Percentiles rank a stretch among this genome's conserved stretches.
phyloP scores from a whole-genome alignment of 1,140 invertebrate species.

The Drosophila lacertosa region DNA sequence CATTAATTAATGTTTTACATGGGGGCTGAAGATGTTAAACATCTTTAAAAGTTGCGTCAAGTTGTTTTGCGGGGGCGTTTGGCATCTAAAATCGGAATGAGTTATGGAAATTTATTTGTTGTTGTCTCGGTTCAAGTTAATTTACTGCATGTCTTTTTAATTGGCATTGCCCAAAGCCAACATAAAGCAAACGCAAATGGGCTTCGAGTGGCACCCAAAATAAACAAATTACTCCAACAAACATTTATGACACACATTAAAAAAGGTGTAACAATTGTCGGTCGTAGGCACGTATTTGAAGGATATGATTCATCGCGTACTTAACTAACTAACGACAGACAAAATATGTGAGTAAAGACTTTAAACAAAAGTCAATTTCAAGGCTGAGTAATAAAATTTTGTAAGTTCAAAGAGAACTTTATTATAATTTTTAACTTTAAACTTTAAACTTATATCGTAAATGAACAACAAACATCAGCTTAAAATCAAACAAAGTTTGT shows the following conservation, averaged over 20 bases:
- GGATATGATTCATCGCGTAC: constrained; percentile 32
- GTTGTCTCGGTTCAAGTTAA: constrained; percentile 25
- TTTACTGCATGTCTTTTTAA: constrained; percentile 36
- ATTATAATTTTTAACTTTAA: no score
- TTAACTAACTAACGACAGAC: constrained; percentile 3
- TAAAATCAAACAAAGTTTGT: constrained; percentile 12
- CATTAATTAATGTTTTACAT: constrained; percentile 26
- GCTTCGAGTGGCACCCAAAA: constrained; percentile 30
- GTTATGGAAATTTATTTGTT: constrained; percentile 27
- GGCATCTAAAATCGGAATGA: constrained; percentile 30
- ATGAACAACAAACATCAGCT: no score
- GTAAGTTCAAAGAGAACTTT: no score
- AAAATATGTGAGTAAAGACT: background rate
- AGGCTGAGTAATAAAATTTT: no score
- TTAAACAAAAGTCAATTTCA: background rate
- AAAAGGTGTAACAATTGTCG: constrained; percentile 36
- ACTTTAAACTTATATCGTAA: no score
- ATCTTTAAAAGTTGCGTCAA: constrained; percentile 5
- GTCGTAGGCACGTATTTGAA: constrained; percentile 39
- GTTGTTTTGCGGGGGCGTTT: constrained; percentile 31
- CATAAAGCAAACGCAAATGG: constrained; percentile 2
- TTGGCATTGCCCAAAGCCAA: constrained; percentile 34
- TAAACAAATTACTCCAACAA: constrained; percentile 33
- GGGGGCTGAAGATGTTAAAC: constrained; percentile 12
- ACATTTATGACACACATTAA: constrained; percentile 38